phyloP scores from a whole-genome alignment of 2,797 vertebrate species.

The Etheostoma nigrum region DNA sequence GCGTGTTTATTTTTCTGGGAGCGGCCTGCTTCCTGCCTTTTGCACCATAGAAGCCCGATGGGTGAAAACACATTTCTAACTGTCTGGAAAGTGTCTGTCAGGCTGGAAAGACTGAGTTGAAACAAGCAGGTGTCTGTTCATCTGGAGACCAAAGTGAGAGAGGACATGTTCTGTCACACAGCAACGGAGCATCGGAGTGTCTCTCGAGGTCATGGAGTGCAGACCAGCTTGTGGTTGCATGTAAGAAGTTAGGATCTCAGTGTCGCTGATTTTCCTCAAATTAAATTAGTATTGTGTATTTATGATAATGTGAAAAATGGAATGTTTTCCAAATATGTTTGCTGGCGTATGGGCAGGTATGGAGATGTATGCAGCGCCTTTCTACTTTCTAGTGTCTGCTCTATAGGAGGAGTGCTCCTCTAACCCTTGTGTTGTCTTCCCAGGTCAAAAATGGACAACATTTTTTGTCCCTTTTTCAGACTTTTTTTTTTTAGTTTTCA shows the following conservation, averaged over 20 bases:
- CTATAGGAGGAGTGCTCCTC: background rate
- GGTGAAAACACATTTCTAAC: constrained; percentile 65
- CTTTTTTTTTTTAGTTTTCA: too few relatives aligned
- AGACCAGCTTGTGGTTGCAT: constrained; percentile 18
- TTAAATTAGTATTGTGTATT: background rate
- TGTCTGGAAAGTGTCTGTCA: constrained; percentile 72
- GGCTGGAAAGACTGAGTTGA: constrained; percentile 55
- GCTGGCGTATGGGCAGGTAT: background rate
- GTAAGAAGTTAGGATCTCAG: background rate
- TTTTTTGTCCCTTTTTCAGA: too few relatives aligned
- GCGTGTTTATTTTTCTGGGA: constrained; percentile 69
- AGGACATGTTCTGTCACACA: constrained; percentile 31
- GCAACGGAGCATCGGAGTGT: constrained; percentile 48
- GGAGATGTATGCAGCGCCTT: background rate
- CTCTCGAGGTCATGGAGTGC: constrained; percentile 40
- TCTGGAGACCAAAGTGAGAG: constrained; percentile 31
- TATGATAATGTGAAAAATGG: background rate
- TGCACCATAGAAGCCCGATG: constrained; percentile 34
- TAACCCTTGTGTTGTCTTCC: background rate
- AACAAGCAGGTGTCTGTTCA: constrained; percentile 77
- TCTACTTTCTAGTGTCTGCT: background rate
- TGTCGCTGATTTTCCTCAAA: background rate
- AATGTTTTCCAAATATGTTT: background rate
- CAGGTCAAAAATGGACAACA: too few relatives aligned
- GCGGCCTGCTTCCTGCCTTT: constrained; percentile 53